Conservation (phyloP, 2,113 vertebrate genomes). For the Dromiciops gliroides region DNA sequence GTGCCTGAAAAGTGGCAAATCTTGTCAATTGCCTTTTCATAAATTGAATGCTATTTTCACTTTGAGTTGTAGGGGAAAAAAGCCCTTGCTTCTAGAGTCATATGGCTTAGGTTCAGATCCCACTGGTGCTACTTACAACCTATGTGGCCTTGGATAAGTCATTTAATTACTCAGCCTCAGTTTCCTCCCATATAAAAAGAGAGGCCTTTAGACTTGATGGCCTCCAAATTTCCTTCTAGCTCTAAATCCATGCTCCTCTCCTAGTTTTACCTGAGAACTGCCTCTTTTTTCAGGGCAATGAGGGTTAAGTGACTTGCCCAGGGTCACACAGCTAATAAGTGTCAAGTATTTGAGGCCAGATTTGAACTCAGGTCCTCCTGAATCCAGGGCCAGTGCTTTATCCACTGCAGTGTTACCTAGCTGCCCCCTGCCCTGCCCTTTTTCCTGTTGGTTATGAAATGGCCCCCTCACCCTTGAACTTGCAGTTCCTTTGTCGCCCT, state of each 20-base stretch:
- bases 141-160: neutral
- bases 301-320: no score
- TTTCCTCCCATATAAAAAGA: neutral
- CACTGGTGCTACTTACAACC: no score
- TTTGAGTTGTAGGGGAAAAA: neutral
- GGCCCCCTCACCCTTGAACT: neutral
- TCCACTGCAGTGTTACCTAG: no score
- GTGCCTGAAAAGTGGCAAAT: neutral
- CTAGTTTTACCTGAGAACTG: neutral
- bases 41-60: neutral
- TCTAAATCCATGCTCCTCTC: neutral
- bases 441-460: neutral
- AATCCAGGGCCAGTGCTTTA: no score
- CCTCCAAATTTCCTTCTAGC: neutral
- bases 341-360: no score
- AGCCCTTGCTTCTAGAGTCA: neutral
- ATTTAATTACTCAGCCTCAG: neutral
- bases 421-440: no score
- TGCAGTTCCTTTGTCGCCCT: neutral
- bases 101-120: neutral
- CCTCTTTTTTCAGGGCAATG: no score
- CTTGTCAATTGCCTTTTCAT: neutral
- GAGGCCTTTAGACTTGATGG: neutral
- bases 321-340: no score
- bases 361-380: no score